A percentile compares a stretch with the other conserved stretches of the same genome.
phyloP scores from a whole-genome alignment of 2,797 vertebrate species.

The Emydoidea blandingii region DNA sequence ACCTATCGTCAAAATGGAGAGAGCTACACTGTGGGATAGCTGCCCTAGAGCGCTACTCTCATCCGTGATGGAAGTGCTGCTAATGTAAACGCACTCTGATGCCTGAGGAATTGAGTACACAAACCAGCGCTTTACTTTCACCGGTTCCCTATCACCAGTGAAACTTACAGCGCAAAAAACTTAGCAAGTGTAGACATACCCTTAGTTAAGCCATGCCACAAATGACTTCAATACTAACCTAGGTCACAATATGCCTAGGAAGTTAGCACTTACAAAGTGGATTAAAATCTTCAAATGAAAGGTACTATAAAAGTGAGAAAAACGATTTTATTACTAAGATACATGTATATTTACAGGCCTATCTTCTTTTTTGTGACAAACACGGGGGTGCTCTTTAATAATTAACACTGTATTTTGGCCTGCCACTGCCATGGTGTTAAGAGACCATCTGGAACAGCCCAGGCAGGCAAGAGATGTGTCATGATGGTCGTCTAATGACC shows the following conservation, averaged over 20 bases:
- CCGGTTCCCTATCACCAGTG: too few relatives aligned
- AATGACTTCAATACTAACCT: not conserved
- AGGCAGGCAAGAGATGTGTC: conserved; percentile 73
- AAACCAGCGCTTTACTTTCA: too few relatives aligned
- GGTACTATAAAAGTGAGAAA: conserved; percentile 18
- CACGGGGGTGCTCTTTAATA: conserved; percentile 62
- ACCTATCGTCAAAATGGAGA: too few relatives aligned
- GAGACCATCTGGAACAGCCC: conserved; percentile 70
- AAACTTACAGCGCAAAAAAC: too few relatives aligned
- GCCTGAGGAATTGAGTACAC: too few relatives aligned
- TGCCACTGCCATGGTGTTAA: conserved; percentile 66
- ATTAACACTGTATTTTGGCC: conserved; percentile 74
- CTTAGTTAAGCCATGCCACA: too few relatives aligned
- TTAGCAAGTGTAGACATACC: too few relatives aligned
- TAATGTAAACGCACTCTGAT: too few relatives aligned
- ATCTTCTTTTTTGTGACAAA: conserved; percentile 52
- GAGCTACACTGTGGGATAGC: too few relatives aligned
- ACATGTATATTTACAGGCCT: too few relatives aligned
- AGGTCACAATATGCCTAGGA: not conserved
- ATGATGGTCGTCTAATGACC: conserved; percentile 47
- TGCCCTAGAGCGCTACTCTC: too few relatives aligned
- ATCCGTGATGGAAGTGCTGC: too few relatives aligned
- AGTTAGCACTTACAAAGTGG: not conserved
- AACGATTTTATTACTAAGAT: conserved; percentile 38
- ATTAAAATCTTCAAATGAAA: not conserved